These are phyloP conservation scores for mouse (Mus musculus) DNA, from an alignment of 2,113 vertebrate species.

Conservation along the genomic window GRCm39 chr12:3454001-3454500, in stretches of 20 bases:
- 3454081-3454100: slow-evolving; percentile 36
- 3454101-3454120: background rate
- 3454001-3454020: slow-evolving; percentile 45
- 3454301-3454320: background rate
- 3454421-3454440: background rate
- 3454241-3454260: background rate
- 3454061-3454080: slow-evolving; percentile 46
- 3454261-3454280: background rate
- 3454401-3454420: background rate
- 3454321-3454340: background rate
- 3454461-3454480: background rate
- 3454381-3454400: background rate
- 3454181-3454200: background rate
- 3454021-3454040: slow-evolving; percentile 48
- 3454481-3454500: background rate
- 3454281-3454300: background rate
- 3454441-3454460: slow-evolving; percentile 1
- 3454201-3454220: background rate
- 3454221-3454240: background rate
- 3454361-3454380: background rate
- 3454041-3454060: slow-evolving; percentile 70
- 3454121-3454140: background rate
- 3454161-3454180: background rate
- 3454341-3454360: background rate
- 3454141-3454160: background rate